A percentile compares a stretch with the other conserved stretches of the same genome.
Conservation (phyloP, 2,888 invertebrate genomes). For the Hypomecis punctinalis region DNA sequence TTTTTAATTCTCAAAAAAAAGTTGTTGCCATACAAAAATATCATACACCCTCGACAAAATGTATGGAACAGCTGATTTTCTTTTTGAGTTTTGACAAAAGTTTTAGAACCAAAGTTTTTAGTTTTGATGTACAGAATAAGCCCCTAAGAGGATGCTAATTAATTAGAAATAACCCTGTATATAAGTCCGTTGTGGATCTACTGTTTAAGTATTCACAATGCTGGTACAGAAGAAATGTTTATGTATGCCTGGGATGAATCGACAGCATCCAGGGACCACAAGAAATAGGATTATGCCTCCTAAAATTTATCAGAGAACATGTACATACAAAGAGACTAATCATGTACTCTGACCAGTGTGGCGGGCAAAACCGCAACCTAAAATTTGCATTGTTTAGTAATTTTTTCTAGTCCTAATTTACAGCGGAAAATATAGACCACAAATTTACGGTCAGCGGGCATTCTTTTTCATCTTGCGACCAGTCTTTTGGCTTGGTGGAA, state of each 20-base stretch:
- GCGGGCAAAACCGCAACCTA: slow-evolving; percentile 45
- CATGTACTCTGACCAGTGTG: slow-evolving; percentile 42
- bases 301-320: slow-evolving; percentile 39
- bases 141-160: no score
- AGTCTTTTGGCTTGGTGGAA: slow-evolving; percentile 34
- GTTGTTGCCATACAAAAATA: no score
- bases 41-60: no score
- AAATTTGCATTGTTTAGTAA: slow-evolving; percentile 37
- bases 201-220: slow-evolving; percentile 37
- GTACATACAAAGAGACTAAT: slow-evolving; percentile 42
- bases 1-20: no score
- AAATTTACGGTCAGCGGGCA: slow-evolving; percentile 35
- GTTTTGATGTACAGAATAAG: no score
- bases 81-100: no score
- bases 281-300: slow-evolving; percentile 47
- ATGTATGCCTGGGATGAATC: slow-evolving; percentile 44
- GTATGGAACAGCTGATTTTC: no score
- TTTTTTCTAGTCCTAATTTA: slow-evolving; percentile 15
- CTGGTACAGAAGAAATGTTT: slow-evolving; percentile 34
- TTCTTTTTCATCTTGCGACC: slow-evolving; percentile 31
- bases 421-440: slow-evolving; percentile 35
- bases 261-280: slow-evolving; percentile 44
- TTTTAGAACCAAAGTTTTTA: no score
- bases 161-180: no score
- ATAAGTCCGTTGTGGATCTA: slow-evolving; percentile 37